Evolutionary conservation across 2,113 vertebrate genomes (phyloP).

Genomic region (Chlorodrepanis virens): DNA sequence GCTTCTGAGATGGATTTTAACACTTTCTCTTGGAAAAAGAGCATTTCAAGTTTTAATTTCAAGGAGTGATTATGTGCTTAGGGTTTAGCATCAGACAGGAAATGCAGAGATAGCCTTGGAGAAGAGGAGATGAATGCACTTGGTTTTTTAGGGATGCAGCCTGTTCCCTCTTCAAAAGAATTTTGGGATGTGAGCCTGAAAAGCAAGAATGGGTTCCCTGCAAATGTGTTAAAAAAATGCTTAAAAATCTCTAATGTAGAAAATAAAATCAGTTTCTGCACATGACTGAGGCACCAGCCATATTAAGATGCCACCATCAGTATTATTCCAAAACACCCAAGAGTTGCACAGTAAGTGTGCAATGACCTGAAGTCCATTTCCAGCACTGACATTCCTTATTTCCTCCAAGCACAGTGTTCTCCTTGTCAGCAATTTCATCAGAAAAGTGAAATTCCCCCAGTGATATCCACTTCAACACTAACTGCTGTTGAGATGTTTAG

Average conservation of each 20-base stretch:
- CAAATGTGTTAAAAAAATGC: neutral
- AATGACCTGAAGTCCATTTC: neutral
- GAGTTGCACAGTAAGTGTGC: neutral
- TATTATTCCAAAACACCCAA: neutral
- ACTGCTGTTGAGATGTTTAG: neutral
- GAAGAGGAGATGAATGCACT: neutral
- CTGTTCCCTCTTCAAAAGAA: neutral
- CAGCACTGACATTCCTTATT: neutral
- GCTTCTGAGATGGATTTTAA: neutral
- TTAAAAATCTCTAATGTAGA: neutral
- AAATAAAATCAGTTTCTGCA: neutral
- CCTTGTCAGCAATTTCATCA: neutral
- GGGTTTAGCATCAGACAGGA: neutral
- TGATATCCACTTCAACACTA: neutral
- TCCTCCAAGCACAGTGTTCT: neutral
- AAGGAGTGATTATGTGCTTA: neutral
- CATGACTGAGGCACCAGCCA: neutral
- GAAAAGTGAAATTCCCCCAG: neutral
- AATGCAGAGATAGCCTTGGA: neutral
- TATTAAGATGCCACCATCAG: no score
- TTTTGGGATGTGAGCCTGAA: neutral
- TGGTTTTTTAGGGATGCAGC: neutral
- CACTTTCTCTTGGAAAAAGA: neutral
- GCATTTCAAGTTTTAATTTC: neutral
- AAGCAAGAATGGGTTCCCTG: accelerated